Evolutionary conservation across 1,140 invertebrate species (phyloP).

Genomic region (Ceratina japonica): DNA sequence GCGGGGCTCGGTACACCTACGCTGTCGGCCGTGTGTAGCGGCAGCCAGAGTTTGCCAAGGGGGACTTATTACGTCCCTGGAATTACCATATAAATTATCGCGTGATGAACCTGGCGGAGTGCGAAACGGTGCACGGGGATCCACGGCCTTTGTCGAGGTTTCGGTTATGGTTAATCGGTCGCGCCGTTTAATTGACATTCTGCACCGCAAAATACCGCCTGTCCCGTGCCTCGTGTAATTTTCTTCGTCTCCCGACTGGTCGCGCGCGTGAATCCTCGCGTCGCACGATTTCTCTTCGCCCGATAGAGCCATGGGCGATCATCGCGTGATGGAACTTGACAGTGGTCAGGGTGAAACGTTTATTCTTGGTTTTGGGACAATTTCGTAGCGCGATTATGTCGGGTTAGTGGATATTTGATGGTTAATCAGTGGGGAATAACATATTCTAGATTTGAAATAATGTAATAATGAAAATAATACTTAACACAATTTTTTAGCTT

Average conservation of each 20-base stretch:
- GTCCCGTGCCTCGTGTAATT: conserved; percentile 50
- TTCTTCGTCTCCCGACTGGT: conserved; percentile 39
- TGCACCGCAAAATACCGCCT: conserved; percentile 61
- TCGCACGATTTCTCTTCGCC: background rate
- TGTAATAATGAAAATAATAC: too few species aligned
- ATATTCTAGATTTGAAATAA: too few species aligned
- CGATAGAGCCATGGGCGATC: background rate
- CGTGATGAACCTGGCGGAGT: conserved; percentile 70
- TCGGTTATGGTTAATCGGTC: conserved; percentile 72
- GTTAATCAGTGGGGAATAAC: too few species aligned
- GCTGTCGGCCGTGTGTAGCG: conserved; percentile 64
- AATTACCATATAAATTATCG: conserved; percentile 76
- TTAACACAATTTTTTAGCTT: too few species aligned
- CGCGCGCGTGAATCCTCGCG: background rate
- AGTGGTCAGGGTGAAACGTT: background rate
- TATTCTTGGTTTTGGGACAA: too few species aligned
- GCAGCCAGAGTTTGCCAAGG: conserved; percentile 69
- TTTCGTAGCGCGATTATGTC: too few species aligned
- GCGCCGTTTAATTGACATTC: conserved; percentile 67
- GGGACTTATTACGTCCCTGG: conserved; percentile 73
- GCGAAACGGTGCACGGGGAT: conserved; percentile 54
- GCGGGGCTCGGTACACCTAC: conserved; percentile 10
- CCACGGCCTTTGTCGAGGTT: conserved; percentile 72
- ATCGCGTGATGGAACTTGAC: background rate
- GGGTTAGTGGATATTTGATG: too few species aligned